phyloP scores from a whole-genome alignment of 2,797 vertebrate species.

The Phoxinus dragarum region DNA sequence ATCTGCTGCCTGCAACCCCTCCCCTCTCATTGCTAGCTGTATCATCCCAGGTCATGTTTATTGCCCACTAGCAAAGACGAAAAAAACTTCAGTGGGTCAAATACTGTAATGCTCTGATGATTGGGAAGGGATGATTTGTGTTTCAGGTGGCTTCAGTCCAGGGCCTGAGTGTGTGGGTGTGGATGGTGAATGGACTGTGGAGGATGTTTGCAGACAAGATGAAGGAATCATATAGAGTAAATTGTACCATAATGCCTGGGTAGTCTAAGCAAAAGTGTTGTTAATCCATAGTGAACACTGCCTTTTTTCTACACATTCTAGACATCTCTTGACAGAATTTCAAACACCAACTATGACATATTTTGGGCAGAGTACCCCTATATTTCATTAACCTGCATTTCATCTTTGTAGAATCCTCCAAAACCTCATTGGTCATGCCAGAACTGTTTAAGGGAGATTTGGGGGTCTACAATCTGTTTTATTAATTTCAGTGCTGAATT shows the following conservation, averaged over 20 bases:
- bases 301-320: too few species aligned
- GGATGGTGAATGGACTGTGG: constrained; percentile 3
- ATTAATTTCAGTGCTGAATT: constrained; percentile 56
- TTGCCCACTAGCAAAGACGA: constrained; percentile 62
- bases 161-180: constrained; percentile 44
- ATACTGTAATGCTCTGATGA: constrained; percentile 68
- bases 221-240: neutral
- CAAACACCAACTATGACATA: too few species aligned
- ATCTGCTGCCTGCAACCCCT: constrained; percentile 42
- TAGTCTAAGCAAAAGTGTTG: neutral
- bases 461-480: constrained; percentile 55
- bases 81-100: constrained; percentile 71
- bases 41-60: constrained; percentile 70
- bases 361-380: constrained; percentile 12
- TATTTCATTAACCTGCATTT: constrained; percentile 47
- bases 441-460: constrained; percentile 53
- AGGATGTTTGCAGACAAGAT: constrained; percentile 42
- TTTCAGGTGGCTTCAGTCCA: constrained; percentile 68
- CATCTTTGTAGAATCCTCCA: constrained; percentile 33
- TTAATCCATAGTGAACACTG: neutral
- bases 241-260: neutral
- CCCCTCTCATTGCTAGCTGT: constrained; percentile 64
- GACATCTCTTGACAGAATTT: too few species aligned
- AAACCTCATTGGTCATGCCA: constrained; percentile 29
- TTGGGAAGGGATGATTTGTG: constrained; percentile 70